Evolutionary conservation across 1,140 invertebrate species (phyloP), one percentile per base, ranked within the genome.

Genomic region (Medauroidea extradentata): DNA sequence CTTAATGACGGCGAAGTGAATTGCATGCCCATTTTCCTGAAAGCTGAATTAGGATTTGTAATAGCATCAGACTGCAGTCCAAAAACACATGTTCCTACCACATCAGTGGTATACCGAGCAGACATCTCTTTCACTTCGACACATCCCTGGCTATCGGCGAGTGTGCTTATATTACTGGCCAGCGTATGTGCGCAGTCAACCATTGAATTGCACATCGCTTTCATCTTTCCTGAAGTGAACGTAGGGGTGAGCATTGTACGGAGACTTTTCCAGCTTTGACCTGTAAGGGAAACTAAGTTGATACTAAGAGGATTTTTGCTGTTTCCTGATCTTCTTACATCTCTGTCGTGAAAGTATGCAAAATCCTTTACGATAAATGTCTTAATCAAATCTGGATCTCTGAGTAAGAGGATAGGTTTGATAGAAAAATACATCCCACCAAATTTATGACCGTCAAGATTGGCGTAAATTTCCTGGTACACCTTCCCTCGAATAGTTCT

Each of bases 1-100:
- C 38, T 24, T 11, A 43, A 0, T 50, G 38, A 69, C 13, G 48
- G 69, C 69, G 67, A 71, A 67, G 53, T 69, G 65, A 65, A 70
- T 66, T 49, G 48, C 18, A 67, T 66, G 0, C 79, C 78, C 66
- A 81, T 78, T 38, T 67, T 55, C 38, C 73, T 69, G 61, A 83
- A 83, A 59, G 79, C 73, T 39, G 79, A 76, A 16, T 78, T 62
- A 2, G 75, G 70, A 65, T 78, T 65, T 19, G 64, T 66, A 59
- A 83, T 71, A 9, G 76, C 78, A 58, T 82, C 75, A 18, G 76
- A 77, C 43, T 82, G 74, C 3, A 83, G 67, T 13, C 83, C 83
- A 66, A 83, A 83, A 21, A 77, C 79, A 62, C 78, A 81, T 0
- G 74, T 75, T 19, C 76, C 76, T 5, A 84, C 83, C 2, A 82